phyloP scores from a whole-genome alignment of 2,113 vertebrate species.

The Saccopteryx leptura region DNA sequence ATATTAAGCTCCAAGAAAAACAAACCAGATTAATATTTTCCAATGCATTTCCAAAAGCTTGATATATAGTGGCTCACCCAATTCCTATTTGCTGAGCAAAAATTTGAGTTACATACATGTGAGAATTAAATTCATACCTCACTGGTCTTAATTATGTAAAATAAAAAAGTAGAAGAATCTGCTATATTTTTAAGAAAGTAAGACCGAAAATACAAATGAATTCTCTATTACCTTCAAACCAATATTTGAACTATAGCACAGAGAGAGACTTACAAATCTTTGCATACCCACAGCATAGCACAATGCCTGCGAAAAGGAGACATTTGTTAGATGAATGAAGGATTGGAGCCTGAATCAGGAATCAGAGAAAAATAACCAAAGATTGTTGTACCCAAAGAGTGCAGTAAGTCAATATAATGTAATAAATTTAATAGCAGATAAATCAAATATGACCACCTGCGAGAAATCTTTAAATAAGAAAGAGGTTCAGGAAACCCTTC shows the following conservation, averaged over 20 bases:
- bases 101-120: not conserved
- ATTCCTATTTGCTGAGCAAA: not conserved
- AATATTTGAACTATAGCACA: not conserved
- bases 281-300: not conserved
- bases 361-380: conserved; percentile 27
- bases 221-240: not conserved
- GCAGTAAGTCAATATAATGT: not conserved
- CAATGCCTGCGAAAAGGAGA: not conserved
- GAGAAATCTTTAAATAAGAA: not conserved
- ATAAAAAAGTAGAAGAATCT: not conserved
- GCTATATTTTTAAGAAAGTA: not conserved
- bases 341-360: not conserved
- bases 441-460: not conserved
- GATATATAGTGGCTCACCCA: not conserved
- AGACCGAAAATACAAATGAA: conserved; percentile 17
- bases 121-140: not conserved
- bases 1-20: conserved; percentile 24
- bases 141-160: not conserved
- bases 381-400: not conserved
- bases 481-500: not conserved
- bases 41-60: not conserved
- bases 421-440: not conserved
- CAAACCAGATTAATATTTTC: not conserved
- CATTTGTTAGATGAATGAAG: not conserved
- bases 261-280: not conserved